Evolutionary conservation across 2,113 vertebrate genomes (phyloP).

Genomic region (Sula dactylatra): DNA sequence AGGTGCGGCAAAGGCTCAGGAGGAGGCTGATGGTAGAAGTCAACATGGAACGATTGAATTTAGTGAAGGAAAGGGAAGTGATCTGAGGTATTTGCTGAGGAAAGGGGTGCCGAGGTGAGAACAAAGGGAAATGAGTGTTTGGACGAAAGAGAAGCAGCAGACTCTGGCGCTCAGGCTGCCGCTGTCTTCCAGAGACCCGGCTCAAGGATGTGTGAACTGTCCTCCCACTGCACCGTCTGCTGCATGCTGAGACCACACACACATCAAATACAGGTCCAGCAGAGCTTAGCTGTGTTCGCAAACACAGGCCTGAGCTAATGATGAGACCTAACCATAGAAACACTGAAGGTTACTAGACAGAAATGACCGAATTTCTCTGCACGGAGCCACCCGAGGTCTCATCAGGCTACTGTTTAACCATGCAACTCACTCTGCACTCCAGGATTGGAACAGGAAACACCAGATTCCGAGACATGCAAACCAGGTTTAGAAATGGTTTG

Average conservation of each 20-base stretch:
- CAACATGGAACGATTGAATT: not conserved
- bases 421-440: not conserved
- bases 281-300: not conserved
- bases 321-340: not conserved
- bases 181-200: not conserved
- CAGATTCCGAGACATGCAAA: constrained; percentile 56
- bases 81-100: not conserved
- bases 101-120: not conserved
- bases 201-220: not conserved
- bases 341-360: not conserved
- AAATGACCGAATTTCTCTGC: not conserved
- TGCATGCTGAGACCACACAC: not conserved
- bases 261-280: fast-evolving
- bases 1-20: not conserved
- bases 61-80: not conserved
- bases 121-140: not conserved
- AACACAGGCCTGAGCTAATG: not conserved
- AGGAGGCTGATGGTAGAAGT: not conserved
- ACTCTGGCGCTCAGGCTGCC: fast-evolving
- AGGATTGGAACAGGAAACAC: constrained; percentile 47
- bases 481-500: not conserved
- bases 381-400: not conserved
- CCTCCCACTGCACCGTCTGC: not conserved
- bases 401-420: not conserved
- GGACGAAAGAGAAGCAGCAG: not conserved